phyloP scores from a whole-genome alignment of 2,797 vertebrate species.

The Falco novaeseelandiae region DNA sequence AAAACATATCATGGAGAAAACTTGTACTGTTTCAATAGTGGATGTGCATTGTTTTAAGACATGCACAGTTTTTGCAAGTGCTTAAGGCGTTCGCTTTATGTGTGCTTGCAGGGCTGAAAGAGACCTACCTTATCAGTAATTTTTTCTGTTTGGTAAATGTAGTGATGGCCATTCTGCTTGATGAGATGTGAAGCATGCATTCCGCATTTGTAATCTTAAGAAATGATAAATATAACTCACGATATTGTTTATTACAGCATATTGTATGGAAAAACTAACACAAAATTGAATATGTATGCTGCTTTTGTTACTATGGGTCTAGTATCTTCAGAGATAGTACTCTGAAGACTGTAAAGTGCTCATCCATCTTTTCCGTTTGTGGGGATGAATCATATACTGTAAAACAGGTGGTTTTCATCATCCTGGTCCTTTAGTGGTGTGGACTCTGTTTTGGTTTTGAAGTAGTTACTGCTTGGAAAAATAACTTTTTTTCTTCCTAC shows the following conservation, averaged over 20 bases:
- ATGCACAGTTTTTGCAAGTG: not conserved
- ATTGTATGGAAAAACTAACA: not conserved
- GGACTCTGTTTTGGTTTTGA: not conserved
- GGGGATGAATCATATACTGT: not conserved
- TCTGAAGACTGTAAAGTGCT: not conserved
- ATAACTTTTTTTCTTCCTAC: not conserved
- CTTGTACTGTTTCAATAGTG: not conserved
- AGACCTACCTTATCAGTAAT: not conserved
- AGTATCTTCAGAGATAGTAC: not conserved
- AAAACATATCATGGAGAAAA: not conserved
- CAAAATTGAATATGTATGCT: not conserved
- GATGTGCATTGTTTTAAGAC: not conserved
- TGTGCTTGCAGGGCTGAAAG: not conserved
- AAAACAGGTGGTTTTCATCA: not conserved
- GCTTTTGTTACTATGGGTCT: not conserved
- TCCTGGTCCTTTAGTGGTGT: not conserved
- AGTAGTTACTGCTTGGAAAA: not conserved
- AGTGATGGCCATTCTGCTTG: not conserved
- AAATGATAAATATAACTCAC: not conserved
- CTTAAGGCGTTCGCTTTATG: accelerated
- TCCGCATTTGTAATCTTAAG: not conserved
- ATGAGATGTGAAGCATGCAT: not conserved
- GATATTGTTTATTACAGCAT: not conserved
- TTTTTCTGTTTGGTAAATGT: not conserved
- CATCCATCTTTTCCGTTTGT: not conserved